Base-by-base conservation (phyloP, 2,888 invertebrate genomes). In the Eristalinus aeneus region DNA sequence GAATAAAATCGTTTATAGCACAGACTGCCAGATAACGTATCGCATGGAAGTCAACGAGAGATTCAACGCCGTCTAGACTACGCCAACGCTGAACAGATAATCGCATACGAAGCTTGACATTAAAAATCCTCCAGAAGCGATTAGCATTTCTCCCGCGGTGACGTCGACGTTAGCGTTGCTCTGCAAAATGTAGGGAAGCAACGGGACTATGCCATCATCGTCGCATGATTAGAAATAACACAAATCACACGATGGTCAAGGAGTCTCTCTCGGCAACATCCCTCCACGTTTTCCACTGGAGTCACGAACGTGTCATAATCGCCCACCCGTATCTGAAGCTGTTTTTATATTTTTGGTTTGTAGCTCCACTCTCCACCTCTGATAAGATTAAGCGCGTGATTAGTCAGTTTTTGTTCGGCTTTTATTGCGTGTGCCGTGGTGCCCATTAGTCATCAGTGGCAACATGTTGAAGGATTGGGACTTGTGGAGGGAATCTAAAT, bases 331-430 rank as follows among this genome's bases (percentile, higher is more conserved):
- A 61, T 58, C 67, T 46, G 46, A 8, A 46, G 16, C 32, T 23
- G 32, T 64, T 22, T 39, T 22, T 12, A 11, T 34, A 9, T 32
- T 16, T 31, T 61, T 61, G 31, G 8, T 64, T 23, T 64, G 16
- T 54, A n/a, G 9, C 34, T 34, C 34, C 9, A 9, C 8, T 34
- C 34, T 34, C 34, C 34, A 8, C 46, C 16, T 46, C 32, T 23
- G 75, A 68, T 75, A 75, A 74, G 74, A 74, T 74, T 74, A 74
- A 67, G 65, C 39, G 64, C 74, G 56, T 39, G 64, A 65, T 65
- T 74, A 20, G 6, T 34, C 23, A 6, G 22, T 34, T 56, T 4
- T 36, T 5, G 31, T 31, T n/a, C 27, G 23, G 27, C 31, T 27
- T 31, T 58, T 27, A 4, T 12, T 39, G 36, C 9, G 63, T 31